phyloP scores from a whole-genome alignment of 2,888 invertebrate genomes.

The Apamea anceps region DNA sequence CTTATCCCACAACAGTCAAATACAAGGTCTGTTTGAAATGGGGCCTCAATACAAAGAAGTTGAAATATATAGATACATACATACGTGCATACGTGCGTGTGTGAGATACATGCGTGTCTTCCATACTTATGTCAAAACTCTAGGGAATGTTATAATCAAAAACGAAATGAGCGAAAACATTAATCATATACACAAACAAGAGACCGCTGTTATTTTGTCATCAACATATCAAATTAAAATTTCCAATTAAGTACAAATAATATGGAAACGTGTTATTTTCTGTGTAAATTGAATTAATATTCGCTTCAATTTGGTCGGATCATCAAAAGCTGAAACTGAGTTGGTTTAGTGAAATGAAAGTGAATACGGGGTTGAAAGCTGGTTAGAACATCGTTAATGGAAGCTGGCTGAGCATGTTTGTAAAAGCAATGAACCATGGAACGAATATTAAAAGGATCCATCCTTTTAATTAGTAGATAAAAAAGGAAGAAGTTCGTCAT shows the following conservation, averaged over 20 bases:
- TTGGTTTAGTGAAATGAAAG: slow-evolving; percentile 37
- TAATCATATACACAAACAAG: slow-evolving; percentile 22
- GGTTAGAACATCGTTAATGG: slow-evolving; percentile 16
- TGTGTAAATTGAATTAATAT: slow-evolving; percentile 27
- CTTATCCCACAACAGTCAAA: not conserved
- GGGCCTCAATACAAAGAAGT: not conserved
- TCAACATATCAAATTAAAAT: slow-evolving; percentile 34
- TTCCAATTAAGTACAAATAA: slow-evolving; percentile 34
- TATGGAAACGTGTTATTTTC: slow-evolving; percentile 20
- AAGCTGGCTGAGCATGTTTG: slow-evolving; percentile 23
- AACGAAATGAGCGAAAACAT: slow-evolving; percentile 19
- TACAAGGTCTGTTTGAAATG: not conserved
- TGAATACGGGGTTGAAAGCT: not conserved
- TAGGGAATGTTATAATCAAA: not conserved
- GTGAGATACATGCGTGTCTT: slow-evolving; percentile 10
- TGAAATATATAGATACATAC: too few relatives aligned
- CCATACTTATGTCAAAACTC: slow-evolving; percentile 7
- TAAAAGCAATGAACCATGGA: slow-evolving; percentile 13
- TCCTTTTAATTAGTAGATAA: not conserved
- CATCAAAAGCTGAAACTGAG: slow-evolving; percentile 20
- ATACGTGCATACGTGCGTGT: too few relatives aligned
- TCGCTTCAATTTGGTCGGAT: slow-evolving; percentile 31
- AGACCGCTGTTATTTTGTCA: slow-evolving; percentile 35
- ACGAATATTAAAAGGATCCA: not conserved
- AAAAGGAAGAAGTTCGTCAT: not conserved